These are phyloP conservation scores for Physella acuta DNA, from an alignment of 1,140 invertebrate species.

Conservation along the genomic window DNA sequence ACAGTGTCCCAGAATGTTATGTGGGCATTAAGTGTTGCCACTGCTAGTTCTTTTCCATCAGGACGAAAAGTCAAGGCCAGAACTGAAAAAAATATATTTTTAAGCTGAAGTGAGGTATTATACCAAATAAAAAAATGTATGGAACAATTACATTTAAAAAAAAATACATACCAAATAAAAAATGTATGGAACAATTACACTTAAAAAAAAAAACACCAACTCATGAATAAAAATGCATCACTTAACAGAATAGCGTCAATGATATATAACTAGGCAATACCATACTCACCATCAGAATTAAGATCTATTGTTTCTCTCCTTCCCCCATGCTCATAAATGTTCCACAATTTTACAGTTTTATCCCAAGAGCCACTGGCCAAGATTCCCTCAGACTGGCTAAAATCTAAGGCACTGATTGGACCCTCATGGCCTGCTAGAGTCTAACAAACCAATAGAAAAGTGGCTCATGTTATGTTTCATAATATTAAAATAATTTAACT, in stretches of 20 bases:
- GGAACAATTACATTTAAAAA: too few species aligned
- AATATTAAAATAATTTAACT: background rate
- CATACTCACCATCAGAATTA: conserved; percentile 72
- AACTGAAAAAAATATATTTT: conserved; percentile 57
- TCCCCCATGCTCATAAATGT: conserved; percentile 79
- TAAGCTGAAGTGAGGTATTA: too few species aligned
- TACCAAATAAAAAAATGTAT: too few species aligned
- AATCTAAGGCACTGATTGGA: conserved; percentile 80
- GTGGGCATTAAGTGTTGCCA: conserved; percentile 85
- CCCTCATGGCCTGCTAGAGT: conserved; percentile 88
- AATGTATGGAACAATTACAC: too few species aligned
- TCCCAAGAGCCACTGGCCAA: conserved; percentile 93
- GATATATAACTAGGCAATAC: too few species aligned
- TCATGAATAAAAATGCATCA: too few species aligned
- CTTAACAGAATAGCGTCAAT: too few species aligned
- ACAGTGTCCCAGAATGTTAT: conserved; percentile 81
- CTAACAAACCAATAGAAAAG: conserved; percentile 60
- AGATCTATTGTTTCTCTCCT: conserved; percentile 82
- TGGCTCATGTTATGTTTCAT: too few species aligned
- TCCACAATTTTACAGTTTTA: conserved; percentile 88
- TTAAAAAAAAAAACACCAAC: too few species aligned
- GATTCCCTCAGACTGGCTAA: conserved; percentile 74
- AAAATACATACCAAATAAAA: too few species aligned
- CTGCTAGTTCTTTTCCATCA: conserved; percentile 87
- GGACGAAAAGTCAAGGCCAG: conserved; percentile 81